These are phyloP conservation scores for Frankliniella intonsa DNA, from an alignment of 2,888 invertebrate species.

Conservation along the genomic window DNA sequence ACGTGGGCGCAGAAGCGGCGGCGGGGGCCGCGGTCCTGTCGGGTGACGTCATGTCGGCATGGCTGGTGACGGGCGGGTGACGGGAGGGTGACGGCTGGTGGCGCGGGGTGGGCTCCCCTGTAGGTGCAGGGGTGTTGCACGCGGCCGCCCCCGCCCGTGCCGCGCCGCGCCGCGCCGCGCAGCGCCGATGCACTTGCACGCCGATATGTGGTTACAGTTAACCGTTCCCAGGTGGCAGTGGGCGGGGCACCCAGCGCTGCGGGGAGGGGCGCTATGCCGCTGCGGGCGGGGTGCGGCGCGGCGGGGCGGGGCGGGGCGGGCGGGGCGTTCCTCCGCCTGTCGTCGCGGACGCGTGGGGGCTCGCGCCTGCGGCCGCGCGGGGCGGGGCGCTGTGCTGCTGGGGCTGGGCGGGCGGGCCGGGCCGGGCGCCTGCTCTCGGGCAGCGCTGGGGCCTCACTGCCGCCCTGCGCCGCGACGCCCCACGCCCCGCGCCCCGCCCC, in stretches of 20 bases:
- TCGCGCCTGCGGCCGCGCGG: neutral
- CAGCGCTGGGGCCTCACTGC: conserved; percentile 5
- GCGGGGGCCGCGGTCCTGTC: neutral
- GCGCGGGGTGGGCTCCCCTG: neutral
- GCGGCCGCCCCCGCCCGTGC: neutral
- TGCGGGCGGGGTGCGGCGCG: neutral
- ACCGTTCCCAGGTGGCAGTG: no score
- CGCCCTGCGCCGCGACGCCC: neutral
- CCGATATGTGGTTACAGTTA: no score
- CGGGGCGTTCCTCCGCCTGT: neutral
- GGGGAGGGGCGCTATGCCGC: neutral
- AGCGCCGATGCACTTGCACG: no score
- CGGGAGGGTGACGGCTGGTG: no score
- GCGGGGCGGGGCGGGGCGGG: neutral
- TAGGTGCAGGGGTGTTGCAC: neutral
- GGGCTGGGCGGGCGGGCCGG: neutral
- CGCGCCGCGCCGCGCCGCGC: no score
- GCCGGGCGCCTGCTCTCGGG: neutral
- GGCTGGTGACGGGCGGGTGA: no score
- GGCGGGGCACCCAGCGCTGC: no score
- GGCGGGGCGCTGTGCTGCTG: neutral
- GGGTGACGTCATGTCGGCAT: no score
- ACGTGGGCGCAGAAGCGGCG: neutral
- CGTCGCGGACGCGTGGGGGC: neutral
- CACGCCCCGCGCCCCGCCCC: neutral